These are phyloP conservation scores for Punctoribates punctum DNA, from an alignment of 2,888 invertebrate species.

Conservation along the genomic window DNA sequence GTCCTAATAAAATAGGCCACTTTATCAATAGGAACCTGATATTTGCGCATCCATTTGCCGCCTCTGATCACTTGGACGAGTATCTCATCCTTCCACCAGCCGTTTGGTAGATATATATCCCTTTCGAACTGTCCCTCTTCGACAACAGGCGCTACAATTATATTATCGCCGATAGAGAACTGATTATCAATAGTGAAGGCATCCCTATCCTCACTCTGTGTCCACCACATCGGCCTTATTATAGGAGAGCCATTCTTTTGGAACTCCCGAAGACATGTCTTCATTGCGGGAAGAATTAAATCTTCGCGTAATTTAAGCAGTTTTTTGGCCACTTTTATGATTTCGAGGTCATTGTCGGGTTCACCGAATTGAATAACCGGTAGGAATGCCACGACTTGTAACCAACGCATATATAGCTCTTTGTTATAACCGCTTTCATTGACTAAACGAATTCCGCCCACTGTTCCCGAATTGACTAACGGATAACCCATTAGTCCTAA, in stretches of 20 bases:
- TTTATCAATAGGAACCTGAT: conserved; percentile 53
- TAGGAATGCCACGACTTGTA: conserved; percentile 82
- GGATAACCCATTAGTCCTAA: conserved; percentile 89
- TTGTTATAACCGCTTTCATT: conserved; percentile 60
- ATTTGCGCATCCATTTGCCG: conserved; percentile 83
- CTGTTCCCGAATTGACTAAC: conserved; percentile 86
- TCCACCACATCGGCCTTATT: conserved; percentile 84
- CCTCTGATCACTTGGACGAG: conserved; percentile 76
- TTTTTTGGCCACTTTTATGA: conserved; percentile 49
- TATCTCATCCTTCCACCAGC: conserved; percentile 88
- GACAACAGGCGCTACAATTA: conserved; percentile 84
- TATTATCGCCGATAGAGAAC: conserved; percentile 81
- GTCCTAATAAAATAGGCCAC: conserved; percentile 49
- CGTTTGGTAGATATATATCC: conserved; percentile 79
- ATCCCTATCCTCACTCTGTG: conserved; percentile 72
- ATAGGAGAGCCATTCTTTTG: conserved; percentile 76
- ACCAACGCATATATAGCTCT: conserved; percentile 83
- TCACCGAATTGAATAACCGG: conserved; percentile 88
- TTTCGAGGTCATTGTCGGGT: conserved; percentile 73
- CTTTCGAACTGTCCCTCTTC: conserved; percentile 66
- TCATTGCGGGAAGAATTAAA: conserved; percentile 66
- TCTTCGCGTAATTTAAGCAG: conserved; percentile 62
- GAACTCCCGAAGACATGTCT: conserved; percentile 72
- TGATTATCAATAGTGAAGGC: conserved; percentile 75
- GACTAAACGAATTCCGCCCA: conserved; percentile 69